Evolutionary conservation across 2,888 invertebrate genomes (phyloP), one percentile per base, ranked within the genome.

Genomic region (Biston betularia): DNA sequence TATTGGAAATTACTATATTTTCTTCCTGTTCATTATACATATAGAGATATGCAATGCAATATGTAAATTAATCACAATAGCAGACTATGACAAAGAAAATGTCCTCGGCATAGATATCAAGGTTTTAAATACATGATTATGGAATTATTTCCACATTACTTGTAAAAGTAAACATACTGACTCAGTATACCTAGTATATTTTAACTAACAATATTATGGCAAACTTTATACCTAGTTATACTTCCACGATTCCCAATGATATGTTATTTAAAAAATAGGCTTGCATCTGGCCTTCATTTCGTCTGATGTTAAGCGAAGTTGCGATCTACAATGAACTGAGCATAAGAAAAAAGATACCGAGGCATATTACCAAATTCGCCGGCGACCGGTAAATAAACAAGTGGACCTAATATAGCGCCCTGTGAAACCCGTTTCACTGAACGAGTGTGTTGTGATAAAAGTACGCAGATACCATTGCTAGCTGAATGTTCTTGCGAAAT

Each of bases 351-450:
- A 24, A 24, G 24, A 24, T 24, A 24, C 24, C 24, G 64, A 69
- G 65, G 42, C 12, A 56, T 52, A 59, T 67, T 67, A 69, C 55
- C 58, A 35, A 49, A 45, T 48, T 54, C 44, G 57, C 57, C 46
- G 11, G 48, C 40, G 46, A 61, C 57, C 68, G 58, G 55, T 66
- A 68, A 67, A 72, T 70, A 71, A 69, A 70, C 65, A 64, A 70
- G 68, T 53, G 71, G 73, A 40, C 70, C 71, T 70, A 70, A 71
- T 70, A 73, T 58, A 70, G 69, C 57, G 53, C 74, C 74, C 64
- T 74, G 71, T 35, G 65, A 48, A 73, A 74, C 73, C 69, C 64
- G 73, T 70, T 72, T 55, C 55, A 40, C 33, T 8, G 46, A 60
- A 59, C 61, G 53, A 63, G 62, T 54, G 70, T 57, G 50, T 56